Percentiles rank a stretch among this genome's conserved stretches.
Evolutionary conservation across 2,113 vertebrate species (phyloP).

Genomic region (Hiodon alosoides): DNA sequence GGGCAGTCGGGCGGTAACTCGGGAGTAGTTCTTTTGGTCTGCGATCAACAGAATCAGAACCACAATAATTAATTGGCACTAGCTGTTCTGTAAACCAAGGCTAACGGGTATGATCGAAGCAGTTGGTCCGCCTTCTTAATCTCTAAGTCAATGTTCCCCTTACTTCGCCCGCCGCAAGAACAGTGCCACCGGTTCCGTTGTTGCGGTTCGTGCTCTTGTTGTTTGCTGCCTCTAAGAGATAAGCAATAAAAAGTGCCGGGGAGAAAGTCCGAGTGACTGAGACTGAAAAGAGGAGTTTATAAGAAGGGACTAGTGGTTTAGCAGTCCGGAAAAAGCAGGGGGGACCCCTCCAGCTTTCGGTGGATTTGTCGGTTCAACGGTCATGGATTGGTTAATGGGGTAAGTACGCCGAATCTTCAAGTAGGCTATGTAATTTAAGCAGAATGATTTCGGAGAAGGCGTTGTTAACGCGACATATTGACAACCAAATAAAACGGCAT

Average conservation of each 20-base stretch:
- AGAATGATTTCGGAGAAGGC: not conserved
- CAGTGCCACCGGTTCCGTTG: slow-evolving; percentile 34
- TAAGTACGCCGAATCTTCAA: slow-evolving; percentile 53
- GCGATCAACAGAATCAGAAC: slow-evolving; percentile 16
- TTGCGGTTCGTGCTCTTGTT: slow-evolving; percentile 33
- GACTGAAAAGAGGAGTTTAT: slow-evolving; percentile 24
- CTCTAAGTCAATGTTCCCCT: slow-evolving; percentile 34
- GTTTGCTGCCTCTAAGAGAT: too few species aligned
- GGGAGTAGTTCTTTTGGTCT: slow-evolving; percentile 25
- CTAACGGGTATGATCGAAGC: slow-evolving; percentile 18
- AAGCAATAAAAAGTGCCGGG: too few species aligned
- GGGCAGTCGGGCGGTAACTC: slow-evolving; percentile 40
- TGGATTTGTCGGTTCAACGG: slow-evolving; percentile 54
- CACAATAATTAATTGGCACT: slow-evolving; percentile 21
- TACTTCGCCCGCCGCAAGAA: slow-evolving; percentile 11
- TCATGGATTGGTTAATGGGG: slow-evolving; percentile 88
- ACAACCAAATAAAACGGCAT: not conserved
- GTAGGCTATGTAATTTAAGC: not conserved
- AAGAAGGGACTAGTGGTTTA: slow-evolving; percentile 34
- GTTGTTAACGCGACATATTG: not conserved
- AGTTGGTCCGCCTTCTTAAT: slow-evolving; percentile 28
- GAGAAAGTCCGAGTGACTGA: too few species aligned
- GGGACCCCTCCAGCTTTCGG: slow-evolving; percentile 58
- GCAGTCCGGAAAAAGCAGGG: slow-evolving; percentile 47
- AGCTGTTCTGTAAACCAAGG: slow-evolving; percentile 18